Conservation (phyloP, 2,888 invertebrate species). For the Coremacera marginata region DNA sequence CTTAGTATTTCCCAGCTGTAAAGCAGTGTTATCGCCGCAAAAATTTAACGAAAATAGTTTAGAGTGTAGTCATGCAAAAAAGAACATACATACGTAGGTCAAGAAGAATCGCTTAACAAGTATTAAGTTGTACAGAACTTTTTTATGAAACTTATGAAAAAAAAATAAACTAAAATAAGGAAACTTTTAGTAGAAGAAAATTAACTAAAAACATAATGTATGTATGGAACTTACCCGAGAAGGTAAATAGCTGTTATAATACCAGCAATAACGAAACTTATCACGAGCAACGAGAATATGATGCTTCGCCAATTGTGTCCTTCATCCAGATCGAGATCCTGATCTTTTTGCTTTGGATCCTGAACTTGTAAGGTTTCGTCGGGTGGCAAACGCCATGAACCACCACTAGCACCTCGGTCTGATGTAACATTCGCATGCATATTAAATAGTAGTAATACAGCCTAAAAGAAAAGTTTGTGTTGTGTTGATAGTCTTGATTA, state of each 20-base stretch:
- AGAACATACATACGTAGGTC: no score
- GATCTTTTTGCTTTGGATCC: constrained; percentile 87
- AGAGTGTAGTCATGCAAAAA: no score
- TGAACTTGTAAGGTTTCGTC: constrained; percentile 93
- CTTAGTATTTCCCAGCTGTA: no score
- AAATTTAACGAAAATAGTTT: no score
- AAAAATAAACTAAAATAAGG: no score
- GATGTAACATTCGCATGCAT: constrained; percentile 92
- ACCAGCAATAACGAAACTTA: constrained; percentile 87
- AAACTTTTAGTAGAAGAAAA: no score
- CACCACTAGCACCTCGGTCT: constrained; percentile 80
- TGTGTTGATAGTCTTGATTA: not conserved
- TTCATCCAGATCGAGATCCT: constrained; percentile 82
- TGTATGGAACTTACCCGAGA: constrained; percentile 75
- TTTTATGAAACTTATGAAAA: no score
- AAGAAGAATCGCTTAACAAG: no score
- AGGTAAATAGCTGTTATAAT: constrained; percentile 91
- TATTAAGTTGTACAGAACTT: no score
- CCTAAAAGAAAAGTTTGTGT: not conserved
- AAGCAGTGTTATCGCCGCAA: no score
- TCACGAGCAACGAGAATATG: constrained; percentile 87
- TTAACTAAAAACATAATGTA: no score
- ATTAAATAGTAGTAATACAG: not conserved
- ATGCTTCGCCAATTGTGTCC: constrained; percentile 93
- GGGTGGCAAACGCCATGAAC: constrained; percentile 90